Conservation (phyloP, 1,140 invertebrate species). For the Drosophila triauraria region DNA sequence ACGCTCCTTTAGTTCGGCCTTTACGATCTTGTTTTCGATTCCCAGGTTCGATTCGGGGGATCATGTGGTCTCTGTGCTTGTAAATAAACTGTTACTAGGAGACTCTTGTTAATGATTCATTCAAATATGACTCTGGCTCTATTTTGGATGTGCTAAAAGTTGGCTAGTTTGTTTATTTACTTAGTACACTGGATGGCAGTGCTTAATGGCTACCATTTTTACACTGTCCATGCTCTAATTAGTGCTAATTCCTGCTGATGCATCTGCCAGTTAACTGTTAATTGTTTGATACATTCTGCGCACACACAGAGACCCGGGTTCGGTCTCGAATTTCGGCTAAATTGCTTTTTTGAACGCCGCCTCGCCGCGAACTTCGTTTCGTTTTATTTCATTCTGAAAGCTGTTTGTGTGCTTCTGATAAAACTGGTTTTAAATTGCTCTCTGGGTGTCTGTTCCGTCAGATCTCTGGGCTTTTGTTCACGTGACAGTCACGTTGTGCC, state of each 20-base stretch:
- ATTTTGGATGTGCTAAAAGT: constrained; percentile 59
- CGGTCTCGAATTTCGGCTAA: constrained; percentile 46
- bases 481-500: constrained; percentile 74
- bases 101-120: constrained; percentile 64
- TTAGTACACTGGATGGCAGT: constrained; percentile 5
- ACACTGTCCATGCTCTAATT: constrained; percentile 58
- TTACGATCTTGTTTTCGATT: constrained; percentile 76
- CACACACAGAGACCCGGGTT: constrained; percentile 1
- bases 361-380: constrained; percentile 31
- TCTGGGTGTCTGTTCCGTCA: constrained; percentile 20
- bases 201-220: constrained; percentile 37
- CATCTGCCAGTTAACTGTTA: constrained; percentile 49
- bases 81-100: constrained; percentile 59
- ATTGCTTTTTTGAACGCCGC: constrained; percentile 25
- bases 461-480: constrained; percentile 33
- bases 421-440: constrained; percentile 47
- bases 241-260: constrained; percentile 66
- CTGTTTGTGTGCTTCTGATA: constrained; percentile 6
- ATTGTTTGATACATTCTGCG: constrained; percentile 43
- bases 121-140: constrained; percentile 55
- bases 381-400: constrained; percentile 21
- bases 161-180: constrained; percentile 43
- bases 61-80: constrained; percentile 36
- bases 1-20: constrained; percentile 30
- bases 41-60: constrained; percentile 19